Evolutionary conservation across 1,140 invertebrate genomes (phyloP).

Genomic region (Centruroides vittatus): DNA sequence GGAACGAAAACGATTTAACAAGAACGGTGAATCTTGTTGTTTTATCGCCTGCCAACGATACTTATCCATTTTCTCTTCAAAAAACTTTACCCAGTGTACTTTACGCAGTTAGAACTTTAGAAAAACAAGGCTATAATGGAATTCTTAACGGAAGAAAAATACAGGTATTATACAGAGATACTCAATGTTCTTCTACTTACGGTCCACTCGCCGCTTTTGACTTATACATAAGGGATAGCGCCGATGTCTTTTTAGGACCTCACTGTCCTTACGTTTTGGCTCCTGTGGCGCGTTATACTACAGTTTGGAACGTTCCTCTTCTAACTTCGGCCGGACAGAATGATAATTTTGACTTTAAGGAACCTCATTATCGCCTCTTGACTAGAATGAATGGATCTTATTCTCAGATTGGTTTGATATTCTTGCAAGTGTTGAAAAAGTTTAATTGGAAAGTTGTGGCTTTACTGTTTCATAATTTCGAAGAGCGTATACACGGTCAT

Average conservation of each 20-base stretch:
- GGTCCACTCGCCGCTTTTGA: constrained; percentile 65
- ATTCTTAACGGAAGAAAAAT: too few species aligned
- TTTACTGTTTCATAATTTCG: constrained; percentile 25
- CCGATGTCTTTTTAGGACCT: constrained; percentile 77
- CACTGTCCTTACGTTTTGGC: constrained; percentile 83
- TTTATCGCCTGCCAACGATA: constrained; percentile 45
- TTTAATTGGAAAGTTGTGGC: constrained; percentile 52
- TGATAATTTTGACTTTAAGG: constrained; percentile 55
- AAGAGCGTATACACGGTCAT: constrained; percentile 34
- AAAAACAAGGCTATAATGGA: constrained; percentile 35
- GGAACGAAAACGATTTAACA: too few species aligned
- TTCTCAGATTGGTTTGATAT: constrained; percentile 40
- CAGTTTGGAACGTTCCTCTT: constrained; percentile 72
- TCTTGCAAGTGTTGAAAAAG: constrained; percentile 45
- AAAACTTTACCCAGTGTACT: constrained; percentile 56
- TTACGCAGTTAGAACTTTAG: constrained; percentile 43
- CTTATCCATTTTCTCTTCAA: constrained; percentile 46
- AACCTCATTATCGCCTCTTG: constrained; percentile 49
- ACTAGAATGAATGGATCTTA: constrained; percentile 76
- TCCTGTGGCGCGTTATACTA: constrained; percentile 71
- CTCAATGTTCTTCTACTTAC: constrained; percentile 58
- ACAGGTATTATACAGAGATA: constrained; percentile 48
- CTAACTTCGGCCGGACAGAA: constrained; percentile 70
- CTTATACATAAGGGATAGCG: constrained; percentile 40
- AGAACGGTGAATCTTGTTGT: constrained; percentile 36